Base-by-base conservation (phyloP, 2,888 invertebrate species). In the Cremastobaeus sp. region DNA sequence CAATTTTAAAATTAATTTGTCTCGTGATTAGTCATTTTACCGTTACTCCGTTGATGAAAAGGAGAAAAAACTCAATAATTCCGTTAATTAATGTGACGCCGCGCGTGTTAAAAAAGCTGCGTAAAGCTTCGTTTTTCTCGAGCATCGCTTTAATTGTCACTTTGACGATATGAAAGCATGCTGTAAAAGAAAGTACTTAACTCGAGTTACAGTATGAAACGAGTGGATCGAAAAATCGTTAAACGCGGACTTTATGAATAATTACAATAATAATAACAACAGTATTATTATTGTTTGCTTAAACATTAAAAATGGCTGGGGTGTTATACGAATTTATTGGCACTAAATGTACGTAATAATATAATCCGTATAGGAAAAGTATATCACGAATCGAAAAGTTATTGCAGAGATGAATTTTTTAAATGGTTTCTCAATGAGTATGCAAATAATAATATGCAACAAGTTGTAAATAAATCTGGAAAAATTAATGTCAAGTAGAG, bases 111-210 rank as follows among this genome's bases (percentile, higher is more conserved):
- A 48, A 70, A 60, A 60, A 68, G 15, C 43, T 9, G 41, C 55
- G 43, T 55, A 57, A 70, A 71, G 54, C 64, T 50, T 37, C 54
- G 43, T 54, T 35, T 54, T 18, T 37, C 54, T 52, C 57, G 21
- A 66, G 48, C 39, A 34, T 50, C 71, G 17, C 20, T 72, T 72
- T 65, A 72, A 72, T 72, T 65, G 72, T 65, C 71, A 72, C 71
- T 72, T 72, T 72, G 71, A 52, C 37, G 65, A 57, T 48, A 57
- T 39, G 43, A 64, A 64, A 71, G 64, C 71, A 14, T 20, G 59
- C 39, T 71, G 71, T 71, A 64, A 71, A 71, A 71, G 64, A 64
- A 57, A 71, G 71, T 71, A 52, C 64, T 71, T 59, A 71, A 64
- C 57, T 64, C 34, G 59, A 39, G 70, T 70, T 70, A 70, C 71